Evolutionary conservation across 92 coral and sea anemone genomes (phyloP), one percentile per base, ranked within the genome.

Genomic region (Desmophyllum pertusum): DNA sequence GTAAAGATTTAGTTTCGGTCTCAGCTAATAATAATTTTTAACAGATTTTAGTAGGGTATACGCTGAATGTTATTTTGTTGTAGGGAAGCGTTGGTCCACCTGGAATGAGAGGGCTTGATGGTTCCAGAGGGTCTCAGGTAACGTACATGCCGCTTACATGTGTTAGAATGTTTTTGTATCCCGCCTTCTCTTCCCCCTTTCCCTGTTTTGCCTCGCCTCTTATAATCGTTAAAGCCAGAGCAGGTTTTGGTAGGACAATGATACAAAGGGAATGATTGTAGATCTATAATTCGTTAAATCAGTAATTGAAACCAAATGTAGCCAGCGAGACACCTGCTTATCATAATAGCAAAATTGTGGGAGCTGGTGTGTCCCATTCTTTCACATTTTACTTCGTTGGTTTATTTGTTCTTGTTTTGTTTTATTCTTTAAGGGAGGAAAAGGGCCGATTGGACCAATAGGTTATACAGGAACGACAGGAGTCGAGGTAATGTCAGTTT

Each of bases 401-500:
- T 27, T 59, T 35, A 77, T 36, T 53, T 37, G 25, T 7, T 48
- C 10, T 46, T 18, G 6, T 37, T 2, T 53, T 40, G 29, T 77
- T 5, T 23, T 53, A n/a, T 36, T 66, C 62, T 57, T 10, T 10
- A 30, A 86, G 89, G 89, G 89, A n/a, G 80, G 8, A 21, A 81
- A 73, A 38, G 89, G 89, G 6, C 51, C 37, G 25, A 9, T 29
- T 30, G 89, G 89, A 42, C 27, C 75, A 27, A 21, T 75, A 19
- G 94, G 94, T 57, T 74, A 78, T 36, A 83, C 76, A 75, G 94
- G 94, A 55, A 78, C 62, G 35, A 62, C 45, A 66, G 94, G 94
- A 31, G 69, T 46, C 53, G 77, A 83, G 91, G 94, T 91, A 69
- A 59, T 27, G 8, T 59, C 35, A 3, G 33, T 29, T 29, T 48